Evolutionary conservation across 37 sponge, comb jelly and placozoan genomes (phyloP), one percentile per base, ranked within the genome.

Genomic region (Chondrilla cf. caribensis): DNA sequence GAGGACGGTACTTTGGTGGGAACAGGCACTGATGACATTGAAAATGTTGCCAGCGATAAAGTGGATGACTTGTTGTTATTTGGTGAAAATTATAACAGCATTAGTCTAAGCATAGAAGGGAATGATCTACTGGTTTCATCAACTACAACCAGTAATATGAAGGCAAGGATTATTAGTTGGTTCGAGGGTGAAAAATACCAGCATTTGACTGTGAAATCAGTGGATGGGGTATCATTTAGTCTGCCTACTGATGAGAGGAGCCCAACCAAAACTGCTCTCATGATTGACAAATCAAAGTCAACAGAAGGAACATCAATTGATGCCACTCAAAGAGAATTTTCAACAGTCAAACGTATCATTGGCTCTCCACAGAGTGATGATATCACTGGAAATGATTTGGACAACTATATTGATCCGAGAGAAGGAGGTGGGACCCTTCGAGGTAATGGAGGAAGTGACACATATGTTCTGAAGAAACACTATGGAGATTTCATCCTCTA

Each of bases 321-420:
- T 11, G 9, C 11, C 6, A 47, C 51, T 47, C 9, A 47, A 14
- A 11, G 6, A 14, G 51, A 47, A 47, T 47, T 6, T 6, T 14
- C 6, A 4, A 78, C 4, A 43, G 79, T 37, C 29, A 62, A 21
- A 25, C 60, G 66, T 28, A 8, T 47, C 6, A 11, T 47, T 47
- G 51, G 51, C 9, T 47, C 51, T 47, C 6, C 51, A 47, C 51
- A 47, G 19, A 11, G 25, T 15, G 83, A 82, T 31, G 37, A 22
- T 29, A 24, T 82, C n/a, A 47, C 15, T 24, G 83, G 71, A 32
- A 82, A 70, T 24, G 7, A 11, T 3, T 71, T 38, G 57, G 4
- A 70, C 32, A 80, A 41, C 33, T 26, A 41, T 3, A 80, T 80
- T 24, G 81, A 80, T n/a, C 81, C 81, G 29, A n/a, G n/a, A 38